These are phyloP conservation scores for Ochropacha duplaris DNA, from an alignment of 2,888 invertebrate genomes.

Conservation along the genomic window DNA sequence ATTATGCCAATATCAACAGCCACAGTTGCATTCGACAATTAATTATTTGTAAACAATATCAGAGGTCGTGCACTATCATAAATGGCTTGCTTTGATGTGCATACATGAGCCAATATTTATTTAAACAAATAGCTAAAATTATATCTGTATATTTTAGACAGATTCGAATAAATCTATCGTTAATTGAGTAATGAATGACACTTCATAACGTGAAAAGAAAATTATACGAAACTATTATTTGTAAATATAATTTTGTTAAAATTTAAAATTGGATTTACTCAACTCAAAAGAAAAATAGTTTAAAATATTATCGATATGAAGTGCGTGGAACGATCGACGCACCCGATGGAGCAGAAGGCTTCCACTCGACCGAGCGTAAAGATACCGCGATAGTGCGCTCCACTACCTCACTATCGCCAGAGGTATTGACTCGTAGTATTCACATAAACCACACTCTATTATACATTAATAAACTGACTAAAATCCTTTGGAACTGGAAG, in stretches of 20 bases:
- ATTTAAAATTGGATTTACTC: neutral
- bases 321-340: constrained; percentile 46
- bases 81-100: constrained; percentile 47
- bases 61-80: constrained; percentile 62
- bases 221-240: too few relatives aligned
- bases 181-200: too few relatives aligned
- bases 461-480: constrained; percentile 1
- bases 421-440: neutral
- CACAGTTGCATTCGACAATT: constrained; percentile 77
- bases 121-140: constrained; percentile 26
- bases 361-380: constrained; percentile 72
- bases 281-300: neutral
- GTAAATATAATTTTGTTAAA: too few relatives aligned
- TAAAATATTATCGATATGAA: constrained; percentile 9
- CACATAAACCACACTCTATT: neutral
- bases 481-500: constrained; percentile 7
- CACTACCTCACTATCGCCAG: constrained; percentile 63
- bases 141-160: neutral
- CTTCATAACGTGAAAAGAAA: too few relatives aligned
- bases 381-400: constrained; percentile 78
- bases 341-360: constrained; percentile 71
- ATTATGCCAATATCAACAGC: constrained; percentile 74
- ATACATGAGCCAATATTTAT: constrained; percentile 47
- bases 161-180: neutral
- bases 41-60: constrained; percentile 80